Percentiles rank a stretch among this genome's conserved stretches.
phyloP scores from a whole-genome alignment of 1,140 invertebrate genomes.

The Ganaspis sp. region DNA sequence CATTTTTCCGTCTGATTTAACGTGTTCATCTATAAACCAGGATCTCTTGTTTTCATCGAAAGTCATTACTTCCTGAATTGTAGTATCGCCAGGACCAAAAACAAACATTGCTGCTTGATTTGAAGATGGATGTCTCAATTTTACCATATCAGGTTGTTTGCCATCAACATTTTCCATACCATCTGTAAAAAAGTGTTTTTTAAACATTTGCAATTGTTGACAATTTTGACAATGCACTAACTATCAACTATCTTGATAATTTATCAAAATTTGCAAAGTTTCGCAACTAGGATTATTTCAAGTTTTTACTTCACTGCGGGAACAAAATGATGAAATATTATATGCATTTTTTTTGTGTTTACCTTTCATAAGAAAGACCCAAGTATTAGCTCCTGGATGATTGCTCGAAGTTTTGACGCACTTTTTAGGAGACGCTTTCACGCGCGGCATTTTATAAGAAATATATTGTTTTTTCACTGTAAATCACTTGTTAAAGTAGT shows the following conservation, averaged over 20 bases:
- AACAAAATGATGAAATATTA: not conserved
- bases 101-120: constrained; percentile 80
- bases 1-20: constrained; percentile 86
- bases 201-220: too few species aligned
- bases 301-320: too few species aligned
- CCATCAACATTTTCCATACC: constrained; percentile 75
- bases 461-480: not conserved
- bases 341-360: constrained; percentile 40
- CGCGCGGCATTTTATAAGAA: constrained; percentile 74
- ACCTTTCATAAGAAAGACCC: constrained; percentile 83
- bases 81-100: constrained; percentile 77
- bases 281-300: too few species aligned
- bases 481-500: constrained; percentile 18
- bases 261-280: too few species aligned
- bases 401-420: constrained; percentile 73
- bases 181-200: not conserved
- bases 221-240: too few species aligned
- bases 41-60: constrained; percentile 82
- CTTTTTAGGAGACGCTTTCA: constrained; percentile 78
- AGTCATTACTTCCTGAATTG: constrained; percentile 81
- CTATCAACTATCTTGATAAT: too few species aligned
- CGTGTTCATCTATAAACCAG: constrained; percentile 83
- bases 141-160: constrained; percentile 83
- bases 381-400: constrained; percentile 77
- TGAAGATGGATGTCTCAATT: constrained; percentile 82